phyloP scores from a whole-genome alignment of 2,888 invertebrate genomes.

The Polydesmus complanatus region DNA sequence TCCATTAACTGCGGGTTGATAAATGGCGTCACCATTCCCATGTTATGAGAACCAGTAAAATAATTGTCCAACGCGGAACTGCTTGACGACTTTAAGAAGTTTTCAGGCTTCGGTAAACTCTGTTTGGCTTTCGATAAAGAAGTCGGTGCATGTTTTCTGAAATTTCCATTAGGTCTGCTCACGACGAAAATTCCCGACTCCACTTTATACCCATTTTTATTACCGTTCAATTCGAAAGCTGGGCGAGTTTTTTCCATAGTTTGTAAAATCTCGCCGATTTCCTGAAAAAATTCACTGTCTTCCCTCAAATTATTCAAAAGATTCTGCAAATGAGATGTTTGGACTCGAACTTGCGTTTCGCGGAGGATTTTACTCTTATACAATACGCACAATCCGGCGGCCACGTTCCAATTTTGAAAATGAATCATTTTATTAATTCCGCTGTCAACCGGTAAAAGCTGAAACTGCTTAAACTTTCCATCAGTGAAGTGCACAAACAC shows the following conservation, averaged over 20 bases:
- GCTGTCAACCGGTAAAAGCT: not conserved
- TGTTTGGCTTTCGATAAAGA: not conserved
- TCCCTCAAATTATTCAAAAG: not conserved
- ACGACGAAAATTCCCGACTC: not conserved
- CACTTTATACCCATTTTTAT: not conserved
- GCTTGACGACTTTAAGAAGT: not conserved
- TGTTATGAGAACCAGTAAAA: not conserved
- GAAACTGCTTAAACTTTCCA: not conserved
- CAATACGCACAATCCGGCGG: slow-evolving; percentile 1
- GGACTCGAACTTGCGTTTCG: not conserved
- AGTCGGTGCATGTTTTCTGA: not conserved
- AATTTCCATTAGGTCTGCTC: not conserved
- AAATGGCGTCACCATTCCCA: not conserved
- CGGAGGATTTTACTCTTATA: not conserved
- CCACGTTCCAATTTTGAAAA: not conserved
- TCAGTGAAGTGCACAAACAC: slow-evolving; percentile 4
- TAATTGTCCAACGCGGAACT: not conserved
- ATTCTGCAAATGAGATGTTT: not conserved
- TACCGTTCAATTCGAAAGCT: not conserved
- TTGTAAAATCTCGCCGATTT: not conserved
- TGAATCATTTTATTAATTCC: slow-evolving; percentile 3
- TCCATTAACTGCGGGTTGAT: not conserved
- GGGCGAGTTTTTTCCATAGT: not conserved
- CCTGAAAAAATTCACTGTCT: not conserved
- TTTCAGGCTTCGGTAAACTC: not conserved